Evolutionary conservation across 1,140 invertebrate species (phyloP).

Genomic region (Cyclina sinensis): DNA sequence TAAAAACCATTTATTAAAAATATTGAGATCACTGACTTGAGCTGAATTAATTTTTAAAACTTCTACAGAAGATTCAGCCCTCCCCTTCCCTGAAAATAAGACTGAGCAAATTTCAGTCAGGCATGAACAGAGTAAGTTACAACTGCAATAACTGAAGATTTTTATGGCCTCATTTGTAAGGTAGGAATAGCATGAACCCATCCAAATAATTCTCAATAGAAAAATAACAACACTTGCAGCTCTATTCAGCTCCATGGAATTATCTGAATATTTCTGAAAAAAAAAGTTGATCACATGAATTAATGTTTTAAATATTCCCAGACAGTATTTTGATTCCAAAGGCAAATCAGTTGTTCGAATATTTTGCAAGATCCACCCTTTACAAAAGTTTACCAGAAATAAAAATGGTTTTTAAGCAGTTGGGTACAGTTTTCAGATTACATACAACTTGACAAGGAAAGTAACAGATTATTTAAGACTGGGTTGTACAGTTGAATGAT

Average conservation of each 20-base stretch:
- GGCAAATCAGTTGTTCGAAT: neutral
- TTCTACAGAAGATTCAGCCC: too few relatives aligned
- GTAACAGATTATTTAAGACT: too few relatives aligned
- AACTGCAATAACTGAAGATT: neutral
- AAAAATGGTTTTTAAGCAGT: neutral
- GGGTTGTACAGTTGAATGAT: too few relatives aligned
- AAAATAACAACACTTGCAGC: conserved; percentile 35
- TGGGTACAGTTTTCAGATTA: too few relatives aligned
- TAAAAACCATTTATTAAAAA: too few relatives aligned
- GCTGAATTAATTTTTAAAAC: too few relatives aligned
- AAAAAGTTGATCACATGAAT: neutral
- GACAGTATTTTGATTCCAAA: neutral
- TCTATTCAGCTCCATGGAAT: conserved; percentile 21
- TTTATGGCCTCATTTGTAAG: neutral
- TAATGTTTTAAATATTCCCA: neutral
- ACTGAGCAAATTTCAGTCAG: too few relatives aligned
- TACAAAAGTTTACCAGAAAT: neutral
- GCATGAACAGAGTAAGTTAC: too few relatives aligned
- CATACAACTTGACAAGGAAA: too few relatives aligned
- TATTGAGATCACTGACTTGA: too few relatives aligned
- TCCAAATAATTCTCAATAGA: neutral
- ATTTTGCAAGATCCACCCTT: too few relatives aligned
- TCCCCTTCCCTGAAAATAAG: too few relatives aligned
- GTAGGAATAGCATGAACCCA: neutral
- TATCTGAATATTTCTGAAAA: conserved; percentile 29